A percentile compares a stretch with the other conserved stretches of the same genome.
Conservation (phyloP, 1,140 invertebrate species). For the Argopecten irradians region DNA sequence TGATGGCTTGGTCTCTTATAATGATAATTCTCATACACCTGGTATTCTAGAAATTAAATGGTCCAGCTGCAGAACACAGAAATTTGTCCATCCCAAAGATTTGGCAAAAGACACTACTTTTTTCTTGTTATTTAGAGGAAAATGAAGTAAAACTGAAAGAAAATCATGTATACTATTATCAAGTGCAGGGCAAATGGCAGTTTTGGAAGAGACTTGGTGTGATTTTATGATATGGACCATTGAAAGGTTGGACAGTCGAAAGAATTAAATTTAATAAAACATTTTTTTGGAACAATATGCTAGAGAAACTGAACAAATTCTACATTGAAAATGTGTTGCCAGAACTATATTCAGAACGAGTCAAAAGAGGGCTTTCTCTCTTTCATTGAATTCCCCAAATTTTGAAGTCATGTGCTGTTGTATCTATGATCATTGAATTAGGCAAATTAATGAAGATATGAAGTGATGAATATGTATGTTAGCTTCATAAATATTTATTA, state of each 20-base stretch:
- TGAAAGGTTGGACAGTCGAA: background rate
- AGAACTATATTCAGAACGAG: no score
- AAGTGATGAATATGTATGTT: no score
- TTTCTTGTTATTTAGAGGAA: background rate
- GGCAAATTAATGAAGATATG: no score
- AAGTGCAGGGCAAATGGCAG: background rate
- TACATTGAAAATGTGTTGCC: background rate
- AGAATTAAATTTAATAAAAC: slow-evolving; percentile 26
- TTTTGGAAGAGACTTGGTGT: background rate
- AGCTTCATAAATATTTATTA: no score
- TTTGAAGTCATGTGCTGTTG: no score
- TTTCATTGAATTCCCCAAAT: background rate
- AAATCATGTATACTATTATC: background rate
- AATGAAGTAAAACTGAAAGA: background rate
- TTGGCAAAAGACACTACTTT: background rate
- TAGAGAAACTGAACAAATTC: background rate
- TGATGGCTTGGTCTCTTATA: slow-evolving; percentile 36
- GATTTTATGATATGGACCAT: slow-evolving; percentile 14
- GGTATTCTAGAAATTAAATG: background rate
- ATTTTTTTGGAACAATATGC: slow-evolving; percentile 21
- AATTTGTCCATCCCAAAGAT: background rate
- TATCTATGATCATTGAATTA: no score
- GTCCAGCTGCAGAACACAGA: background rate
- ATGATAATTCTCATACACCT: background rate
- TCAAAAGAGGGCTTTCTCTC: background rate